Base-by-base conservation (phyloP, 2,888 invertebrate species). In the Thymelicus sylvestris region DNA sequence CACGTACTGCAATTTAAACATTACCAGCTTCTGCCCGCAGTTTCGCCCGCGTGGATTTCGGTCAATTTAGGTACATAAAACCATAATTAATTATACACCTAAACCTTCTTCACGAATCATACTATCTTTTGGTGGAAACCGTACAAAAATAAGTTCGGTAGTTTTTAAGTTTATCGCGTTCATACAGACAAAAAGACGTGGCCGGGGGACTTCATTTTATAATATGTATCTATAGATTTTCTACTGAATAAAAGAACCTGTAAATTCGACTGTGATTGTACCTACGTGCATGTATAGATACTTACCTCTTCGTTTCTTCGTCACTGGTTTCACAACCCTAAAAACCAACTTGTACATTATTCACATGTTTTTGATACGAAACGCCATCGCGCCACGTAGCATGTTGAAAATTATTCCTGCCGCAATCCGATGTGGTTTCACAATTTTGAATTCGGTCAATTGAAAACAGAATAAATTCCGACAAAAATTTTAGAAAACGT, bases 401-500 rank as follows among this genome's bases (percentile, higher is more conserved):
- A 52, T 15, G 50, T 52, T 52, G 50, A 52, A 52, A 52, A 52
- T 52, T 10, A 8, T 52, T 19, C 50, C 15, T 52, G 8, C 50
- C 19, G 19, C 50, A 52, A 52, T 52, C 19, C 50, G 19, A 31
- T 8, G 24, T 13, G 31, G 31, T 31, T 57, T 57, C 31, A 57
- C 57, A 57, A 57, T 57, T 57, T 31, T 57, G 31, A 57, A 57
- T 31, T 57, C 13, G 19, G 57, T 57, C 57, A 57, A 31, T 57
- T 57, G 57, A 57, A 57, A 57, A 57, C 31, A 7, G 31, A 57
- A 57, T 57, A n/a, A n/a, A 13, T 57, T 12, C 31, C 12, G 50
- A 44, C 44, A 19, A 52, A 19, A 15, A 52, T 15, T 52, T 52
- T 19, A 1, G 6, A 19, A 52, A 19, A 52, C 6, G 19, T 19